Conservation (phyloP, 1,140 invertebrate genomes). For the Drosophila pseudoananassae region DNA sequence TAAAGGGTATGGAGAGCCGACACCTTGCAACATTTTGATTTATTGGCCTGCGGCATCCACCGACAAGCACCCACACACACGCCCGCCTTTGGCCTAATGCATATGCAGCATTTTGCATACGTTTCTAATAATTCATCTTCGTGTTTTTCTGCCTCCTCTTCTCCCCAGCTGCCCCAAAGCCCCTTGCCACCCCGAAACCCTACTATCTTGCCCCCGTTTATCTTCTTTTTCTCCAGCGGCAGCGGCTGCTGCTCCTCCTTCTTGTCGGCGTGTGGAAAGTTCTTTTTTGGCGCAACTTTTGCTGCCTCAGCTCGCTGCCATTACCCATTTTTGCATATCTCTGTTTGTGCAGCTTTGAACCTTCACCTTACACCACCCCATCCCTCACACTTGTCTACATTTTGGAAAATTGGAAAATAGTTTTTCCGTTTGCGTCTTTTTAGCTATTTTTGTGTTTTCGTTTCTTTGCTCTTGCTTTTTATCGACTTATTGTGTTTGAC, state of each 20-base stretch:
- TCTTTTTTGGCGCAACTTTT: constrained; percentile 68
- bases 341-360: constrained; percentile 70
- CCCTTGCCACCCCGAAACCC: neutral
- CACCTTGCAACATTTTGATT: constrained; percentile 56
- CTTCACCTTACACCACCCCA: constrained; percentile 13
- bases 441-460: constrained; percentile 35
- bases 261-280: constrained; percentile 25
- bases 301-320: constrained; percentile 69
- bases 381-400: constrained; percentile 41
- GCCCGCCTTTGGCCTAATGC: constrained; percentile 38
- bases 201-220: constrained; percentile 39
- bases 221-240: constrained; percentile 21
- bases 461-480: constrained; percentile 40
- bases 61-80: neutral
- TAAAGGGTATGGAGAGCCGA: neutral
- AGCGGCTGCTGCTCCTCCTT: constrained; percentile 22
- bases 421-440: constrained; percentile 53
- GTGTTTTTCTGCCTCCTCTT: constrained; percentile 53
- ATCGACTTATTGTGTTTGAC: constrained; percentile 75
- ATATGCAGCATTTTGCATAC: constrained; percentile 73
- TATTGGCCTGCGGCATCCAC: constrained; percentile 29
- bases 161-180: neutral
- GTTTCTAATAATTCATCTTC: constrained; percentile 75
- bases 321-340: constrained; percentile 73
- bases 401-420: constrained; percentile 71